Percentiles rank a stretch among this genome's conserved stretches.
phyloP scores from a whole-genome alignment of 1,140 invertebrate species.

The Papilio aristodemus region DNA sequence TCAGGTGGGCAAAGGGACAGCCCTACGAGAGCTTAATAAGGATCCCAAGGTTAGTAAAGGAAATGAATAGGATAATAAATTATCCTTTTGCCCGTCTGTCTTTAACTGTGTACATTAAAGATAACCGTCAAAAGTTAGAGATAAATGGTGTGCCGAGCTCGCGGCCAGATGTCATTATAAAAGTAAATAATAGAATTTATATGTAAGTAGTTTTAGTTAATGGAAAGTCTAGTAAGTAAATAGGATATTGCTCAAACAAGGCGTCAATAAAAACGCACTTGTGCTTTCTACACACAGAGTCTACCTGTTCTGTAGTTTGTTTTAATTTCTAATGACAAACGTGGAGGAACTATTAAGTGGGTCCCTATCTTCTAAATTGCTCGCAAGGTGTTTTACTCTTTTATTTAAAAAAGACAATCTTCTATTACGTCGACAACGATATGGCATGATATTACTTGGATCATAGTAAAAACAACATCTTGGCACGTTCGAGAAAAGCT shows the following conservation, averaged over 20 bases:
- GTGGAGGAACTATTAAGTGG: slow-evolving; percentile 24
- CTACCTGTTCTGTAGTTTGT: slow-evolving; percentile 35
- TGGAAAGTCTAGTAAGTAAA: slow-evolving; percentile 1
- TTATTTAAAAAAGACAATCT: too few species aligned
- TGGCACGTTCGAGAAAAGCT: slow-evolving; percentile 15
- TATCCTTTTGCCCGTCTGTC: too few species aligned
- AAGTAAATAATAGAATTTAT: not conserved
- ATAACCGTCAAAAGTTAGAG: too few species aligned
- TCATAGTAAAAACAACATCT: not conserved
- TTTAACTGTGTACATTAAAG: too few species aligned
- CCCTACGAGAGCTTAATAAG: too few species aligned
- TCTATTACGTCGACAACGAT: too few species aligned
- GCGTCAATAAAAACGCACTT: slow-evolving; percentile 30
- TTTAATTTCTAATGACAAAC: slow-evolving; percentile 40
- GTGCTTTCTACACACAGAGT: slow-evolving; percentile 32
- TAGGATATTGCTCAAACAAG: slow-evolving; percentile 9
- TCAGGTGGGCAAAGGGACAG: too few species aligned
- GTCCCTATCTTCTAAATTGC: slow-evolving; percentile 23
- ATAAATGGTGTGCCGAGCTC: too few species aligned
- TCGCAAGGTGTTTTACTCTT: not conserved
- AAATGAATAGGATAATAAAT: too few species aligned
- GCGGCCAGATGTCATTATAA: not conserved
- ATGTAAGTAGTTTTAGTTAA: slow-evolving; percentile 1
- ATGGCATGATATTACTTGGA: too few species aligned
- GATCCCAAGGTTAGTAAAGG: too few species aligned